Percentiles rank a stretch among this genome's conserved stretches.
phyloP scores from a whole-genome alignment of 2,113 vertebrate species.

The Danio rerio region DNA sequence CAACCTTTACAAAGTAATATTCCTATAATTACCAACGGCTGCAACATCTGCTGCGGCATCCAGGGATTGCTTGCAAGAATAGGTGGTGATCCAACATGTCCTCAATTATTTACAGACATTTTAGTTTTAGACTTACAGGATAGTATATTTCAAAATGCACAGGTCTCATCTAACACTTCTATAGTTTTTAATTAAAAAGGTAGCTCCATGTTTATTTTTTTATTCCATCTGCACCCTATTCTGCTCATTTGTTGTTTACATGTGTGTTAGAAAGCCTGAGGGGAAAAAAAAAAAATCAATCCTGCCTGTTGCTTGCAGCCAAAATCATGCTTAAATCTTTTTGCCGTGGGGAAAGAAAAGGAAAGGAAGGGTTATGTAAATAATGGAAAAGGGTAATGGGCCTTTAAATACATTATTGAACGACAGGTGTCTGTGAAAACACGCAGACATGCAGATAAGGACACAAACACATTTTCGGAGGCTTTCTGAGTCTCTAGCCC shows the following conservation, averaged over 20 bases:
- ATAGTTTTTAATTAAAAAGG: slow-evolving; percentile 2
- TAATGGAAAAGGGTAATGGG: slow-evolving; percentile 34
- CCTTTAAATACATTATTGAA: slow-evolving; percentile 36
- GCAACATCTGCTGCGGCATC: slow-evolving; percentile 14
- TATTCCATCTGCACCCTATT: slow-evolving; percentile 17
- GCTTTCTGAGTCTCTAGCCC: slow-evolving; percentile 15
- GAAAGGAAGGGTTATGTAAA: slow-evolving; percentile 20
- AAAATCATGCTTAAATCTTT: background rate
- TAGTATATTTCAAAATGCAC: background rate
- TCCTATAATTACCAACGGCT: slow-evolving; percentile 3
- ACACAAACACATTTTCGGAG: background rate
- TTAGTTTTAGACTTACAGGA: no score
- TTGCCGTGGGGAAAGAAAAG: background rate
- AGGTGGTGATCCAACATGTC: slow-evolving; percentile 18
- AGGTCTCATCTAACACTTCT: background rate
- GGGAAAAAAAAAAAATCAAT: slow-evolving; percentile 13
- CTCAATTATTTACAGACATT: background rate
- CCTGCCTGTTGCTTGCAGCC: slow-evolving; percentile 15
- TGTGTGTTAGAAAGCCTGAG: background rate
- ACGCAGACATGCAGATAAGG: slow-evolving; percentile 2
- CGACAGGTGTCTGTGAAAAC: slow-evolving; percentile 27
- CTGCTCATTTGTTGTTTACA: background rate
- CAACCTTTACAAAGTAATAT: slow-evolving; percentile 26
- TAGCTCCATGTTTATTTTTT: background rate
- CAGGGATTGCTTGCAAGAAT: background rate